Percentiles rank a stretch among this genome's conserved stretches.
Evolutionary conservation across 2,797 vertebrate species (phyloP).

Genomic region (Aratinga solstitialis): DNA sequence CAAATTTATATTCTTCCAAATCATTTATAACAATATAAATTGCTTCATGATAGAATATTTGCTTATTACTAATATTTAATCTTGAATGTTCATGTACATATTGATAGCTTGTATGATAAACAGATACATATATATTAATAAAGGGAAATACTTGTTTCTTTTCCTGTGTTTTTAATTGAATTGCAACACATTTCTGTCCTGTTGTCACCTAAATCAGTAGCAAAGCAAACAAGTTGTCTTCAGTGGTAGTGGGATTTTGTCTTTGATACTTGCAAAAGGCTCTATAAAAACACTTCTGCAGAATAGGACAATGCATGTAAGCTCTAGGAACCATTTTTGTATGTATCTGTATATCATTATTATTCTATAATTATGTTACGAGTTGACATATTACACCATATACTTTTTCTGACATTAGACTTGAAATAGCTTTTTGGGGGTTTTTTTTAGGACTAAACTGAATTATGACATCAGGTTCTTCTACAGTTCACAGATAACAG

Average conservation of each 20-base stretch:
- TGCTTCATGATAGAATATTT: conserved; percentile 36
- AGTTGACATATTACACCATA: background rate
- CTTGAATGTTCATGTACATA: conserved; percentile 42
- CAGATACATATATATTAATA: conserved; percentile 81
- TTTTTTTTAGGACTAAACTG: background rate
- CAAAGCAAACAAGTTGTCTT: background rate
- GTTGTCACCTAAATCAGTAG: background rate
- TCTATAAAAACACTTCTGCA: background rate
- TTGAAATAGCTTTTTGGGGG: background rate
- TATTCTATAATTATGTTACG: background rate
- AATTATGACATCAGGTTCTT: background rate
- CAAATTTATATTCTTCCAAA: conserved; percentile 1
- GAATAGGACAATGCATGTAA: background rate
- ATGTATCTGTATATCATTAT: background rate
- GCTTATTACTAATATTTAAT: conserved; percentile 45
- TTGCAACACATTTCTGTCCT: conserved; percentile 1
- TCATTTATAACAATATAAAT: conserved; percentile 5
- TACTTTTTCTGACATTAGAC: background rate
- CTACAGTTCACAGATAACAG: background rate
- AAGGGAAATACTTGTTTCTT: conserved; percentile 97
- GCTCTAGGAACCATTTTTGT: background rate
- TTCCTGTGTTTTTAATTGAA: conserved; percentile 77
- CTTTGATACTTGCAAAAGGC: background rate
- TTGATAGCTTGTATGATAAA: conserved; percentile 62
- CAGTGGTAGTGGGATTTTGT: background rate